Percentiles rank a stretch among this genome's conserved stretches.
phyloP scores from a whole-genome alignment of 1,140 invertebrate species.

The Aphidius ervi region DNA sequence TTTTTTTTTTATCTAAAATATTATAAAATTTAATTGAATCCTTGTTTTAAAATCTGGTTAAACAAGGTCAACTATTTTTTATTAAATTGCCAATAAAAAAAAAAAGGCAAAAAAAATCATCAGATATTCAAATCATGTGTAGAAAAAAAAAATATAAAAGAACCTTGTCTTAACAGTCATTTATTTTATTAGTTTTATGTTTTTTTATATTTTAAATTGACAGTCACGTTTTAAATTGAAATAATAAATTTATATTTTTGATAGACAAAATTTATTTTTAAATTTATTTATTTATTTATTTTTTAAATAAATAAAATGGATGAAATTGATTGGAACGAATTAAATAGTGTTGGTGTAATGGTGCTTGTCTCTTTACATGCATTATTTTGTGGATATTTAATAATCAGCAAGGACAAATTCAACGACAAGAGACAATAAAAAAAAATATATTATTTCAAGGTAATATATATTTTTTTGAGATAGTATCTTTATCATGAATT shows the following conservation, averaged over 20 bases:
- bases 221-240: neutral
- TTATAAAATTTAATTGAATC: too few species aligned
- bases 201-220: neutral
- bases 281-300: neutral
- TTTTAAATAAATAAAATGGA: constrained; percentile 11
- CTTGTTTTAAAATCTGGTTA: too few species aligned
- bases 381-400: constrained; percentile 12
- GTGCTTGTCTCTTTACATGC: constrained; percentile 19
- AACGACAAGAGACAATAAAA: constrained; percentile 1
- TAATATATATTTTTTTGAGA: constrained; percentile 5
- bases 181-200: too few species aligned
- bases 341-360: constrained; percentile 17
- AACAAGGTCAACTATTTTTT: too few species aligned
- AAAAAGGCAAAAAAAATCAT: too few species aligned
- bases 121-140: too few species aligned
- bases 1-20: too few species aligned
- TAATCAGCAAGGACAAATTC: constrained; percentile 1
- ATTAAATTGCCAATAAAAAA: too few species aligned
- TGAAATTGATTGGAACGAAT: constrained; percentile 20
- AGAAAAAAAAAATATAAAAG: too few species aligned
- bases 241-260: neutral
- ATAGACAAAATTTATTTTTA: neutral
- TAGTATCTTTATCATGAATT: neutral
- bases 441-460: neutral
- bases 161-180: too few species aligned